A percentile compares a stretch with the other conserved stretches of the same genome.
Conservation (phyloP, 1,140 invertebrate species). For the Sesamia nonagrioides region DNA sequence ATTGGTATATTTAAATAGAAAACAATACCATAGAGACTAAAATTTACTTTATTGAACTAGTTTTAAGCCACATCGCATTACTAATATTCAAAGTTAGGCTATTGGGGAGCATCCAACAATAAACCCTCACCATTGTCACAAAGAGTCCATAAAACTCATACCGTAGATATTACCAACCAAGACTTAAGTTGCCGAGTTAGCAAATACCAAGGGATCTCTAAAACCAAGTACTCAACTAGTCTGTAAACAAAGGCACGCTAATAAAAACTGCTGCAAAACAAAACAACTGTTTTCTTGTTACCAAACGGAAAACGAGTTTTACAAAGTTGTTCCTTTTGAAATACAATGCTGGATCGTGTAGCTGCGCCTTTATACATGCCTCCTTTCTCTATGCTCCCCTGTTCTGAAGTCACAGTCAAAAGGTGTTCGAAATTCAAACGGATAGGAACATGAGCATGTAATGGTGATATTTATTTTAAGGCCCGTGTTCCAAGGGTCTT, state of each 20-base stretch:
- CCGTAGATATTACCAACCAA: background rate
- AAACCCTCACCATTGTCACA: background rate
- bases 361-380: conserved; percentile 1
- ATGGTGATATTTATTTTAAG: background rate
- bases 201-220: conserved; percentile 5
- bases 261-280: conserved; percentile 47
- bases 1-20: too few relatives aligned
- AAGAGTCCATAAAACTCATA: conserved; percentile 2
- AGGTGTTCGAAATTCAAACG: conserved; percentile 32
- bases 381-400: conserved; percentile 8
- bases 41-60: too few relatives aligned
- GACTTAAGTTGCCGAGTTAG: conserved; percentile 19
- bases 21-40: too few relatives aligned
- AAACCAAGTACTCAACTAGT: conserved; percentile 41
- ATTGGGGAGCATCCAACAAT: background rate
- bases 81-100: background rate
- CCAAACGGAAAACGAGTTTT: conserved; percentile 44
- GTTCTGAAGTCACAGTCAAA: conserved; percentile 14
- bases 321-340: conserved; percentile 35
- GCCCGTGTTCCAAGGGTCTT: background rate
- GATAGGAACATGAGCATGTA: background rate
- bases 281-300: conserved; percentile 45
- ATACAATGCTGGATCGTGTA: conserved; percentile 23
- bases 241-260: conserved; percentile 41
- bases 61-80: background rate